Evolutionary conservation across 1,140 invertebrate genomes (phyloP).

Genomic region (Bradynema listronoti): DNA sequence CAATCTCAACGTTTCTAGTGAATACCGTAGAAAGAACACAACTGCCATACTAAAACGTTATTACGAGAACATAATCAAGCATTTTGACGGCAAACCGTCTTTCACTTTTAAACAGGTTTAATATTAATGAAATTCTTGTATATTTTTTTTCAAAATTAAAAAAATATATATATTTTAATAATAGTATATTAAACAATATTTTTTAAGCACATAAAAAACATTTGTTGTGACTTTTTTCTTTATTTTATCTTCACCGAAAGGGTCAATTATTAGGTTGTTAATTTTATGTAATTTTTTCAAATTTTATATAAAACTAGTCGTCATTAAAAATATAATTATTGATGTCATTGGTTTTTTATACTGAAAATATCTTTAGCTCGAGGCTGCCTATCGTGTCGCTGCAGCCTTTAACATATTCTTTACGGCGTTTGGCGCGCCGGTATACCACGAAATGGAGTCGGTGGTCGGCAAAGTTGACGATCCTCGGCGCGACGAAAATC

Average conservation of each 20-base stretch:
- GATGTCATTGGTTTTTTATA: not conserved
- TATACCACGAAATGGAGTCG: slow-evolving; percentile 39
- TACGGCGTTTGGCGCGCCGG: slow-evolving; percentile 28
- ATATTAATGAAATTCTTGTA: no score
- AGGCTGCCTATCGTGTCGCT: slow-evolving; percentile 12
- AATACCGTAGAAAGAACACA: slow-evolving; percentile 34
- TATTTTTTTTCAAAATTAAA: no score
- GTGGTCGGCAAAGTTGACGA: slow-evolving; percentile 27
- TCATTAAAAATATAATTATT: not conserved
- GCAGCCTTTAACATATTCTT: slow-evolving; percentile 9
- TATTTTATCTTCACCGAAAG: not conserved
- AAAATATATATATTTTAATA: no score
- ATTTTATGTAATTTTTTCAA: no score
- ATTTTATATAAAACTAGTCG: not conserved
- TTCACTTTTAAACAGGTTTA: slow-evolving; percentile 31
- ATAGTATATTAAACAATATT: no score
- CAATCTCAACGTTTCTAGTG: slow-evolving; percentile 31
- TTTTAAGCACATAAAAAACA: no score
- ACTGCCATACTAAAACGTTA: slow-evolving; percentile 27
- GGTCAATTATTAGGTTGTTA: no score
- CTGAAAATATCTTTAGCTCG: slow-evolving; percentile 19
- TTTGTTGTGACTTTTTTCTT: no score
- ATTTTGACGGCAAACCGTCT: slow-evolving; percentile 20
- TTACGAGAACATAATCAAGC: slow-evolving; percentile 16
- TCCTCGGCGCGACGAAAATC: slow-evolving; percentile 10